Evolutionary conservation across 2,797 vertebrate genomes (phyloP).

Genomic region (Cheirogaleus major): DNA sequence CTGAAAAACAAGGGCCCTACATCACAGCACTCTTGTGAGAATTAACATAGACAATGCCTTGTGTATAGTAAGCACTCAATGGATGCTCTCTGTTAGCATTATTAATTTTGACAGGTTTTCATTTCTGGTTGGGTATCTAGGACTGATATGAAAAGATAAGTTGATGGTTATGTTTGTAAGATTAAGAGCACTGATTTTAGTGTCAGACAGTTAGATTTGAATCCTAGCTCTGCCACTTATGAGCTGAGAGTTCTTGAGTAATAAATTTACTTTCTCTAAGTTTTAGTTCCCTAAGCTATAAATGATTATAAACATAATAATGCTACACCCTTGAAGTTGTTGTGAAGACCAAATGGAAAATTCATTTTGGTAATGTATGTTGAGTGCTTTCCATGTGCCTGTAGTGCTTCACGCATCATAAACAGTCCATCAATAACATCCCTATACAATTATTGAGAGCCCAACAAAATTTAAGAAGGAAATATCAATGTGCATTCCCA

Average conservation of each 20-base stretch:
- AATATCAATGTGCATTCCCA: not conserved
- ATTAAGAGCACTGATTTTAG: not conserved
- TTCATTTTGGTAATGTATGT: not conserved
- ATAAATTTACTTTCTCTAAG: not conserved
- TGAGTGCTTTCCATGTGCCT: not conserved
- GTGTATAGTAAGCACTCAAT: not conserved
- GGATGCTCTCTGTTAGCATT: not conserved
- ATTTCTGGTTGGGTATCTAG: not conserved
- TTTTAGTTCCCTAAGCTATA: conserved; percentile 38
- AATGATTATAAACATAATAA: not conserved
- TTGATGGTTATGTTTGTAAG: not conserved
- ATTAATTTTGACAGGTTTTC: not conserved
- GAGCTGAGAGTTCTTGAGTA: not conserved
- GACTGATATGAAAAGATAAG: not conserved
- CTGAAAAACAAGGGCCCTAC: not conserved
- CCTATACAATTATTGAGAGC: not conserved
- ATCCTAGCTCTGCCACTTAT: not conserved
- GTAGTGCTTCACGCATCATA: not conserved
- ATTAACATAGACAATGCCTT: not conserved
- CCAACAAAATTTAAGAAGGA: not conserved
- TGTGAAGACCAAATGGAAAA: conserved; percentile 21
- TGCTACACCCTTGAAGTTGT: not conserved
- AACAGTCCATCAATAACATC: not conserved
- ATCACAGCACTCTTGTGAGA: not conserved
- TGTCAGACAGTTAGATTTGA: not conserved